Evolutionary conservation across 2,888 invertebrate species (phyloP).

Genomic region (Meloe dianella): DNA sequence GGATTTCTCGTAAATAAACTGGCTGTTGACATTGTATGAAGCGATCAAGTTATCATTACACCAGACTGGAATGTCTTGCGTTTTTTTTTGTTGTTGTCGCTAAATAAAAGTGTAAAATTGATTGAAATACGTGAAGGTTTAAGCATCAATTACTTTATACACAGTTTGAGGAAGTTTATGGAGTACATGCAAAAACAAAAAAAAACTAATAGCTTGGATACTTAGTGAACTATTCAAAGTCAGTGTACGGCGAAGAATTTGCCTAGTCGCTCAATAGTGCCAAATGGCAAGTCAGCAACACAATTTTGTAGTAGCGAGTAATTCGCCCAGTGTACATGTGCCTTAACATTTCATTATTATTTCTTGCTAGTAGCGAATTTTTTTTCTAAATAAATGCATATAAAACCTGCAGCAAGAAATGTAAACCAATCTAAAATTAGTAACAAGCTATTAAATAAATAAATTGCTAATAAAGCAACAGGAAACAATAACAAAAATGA

Average conservation of each 20-base stretch:
- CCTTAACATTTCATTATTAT: no score
- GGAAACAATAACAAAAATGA: neutral
- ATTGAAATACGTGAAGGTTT: neutral
- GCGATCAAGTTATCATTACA: neutral
- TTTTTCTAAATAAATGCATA: no score
- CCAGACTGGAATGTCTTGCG: neutral
- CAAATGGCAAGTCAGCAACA: no score
- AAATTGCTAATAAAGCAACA: neutral
- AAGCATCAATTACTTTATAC: neutral
- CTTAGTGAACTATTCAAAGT: no score
- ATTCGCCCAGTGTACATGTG: no score
- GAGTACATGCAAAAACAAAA: neutral
- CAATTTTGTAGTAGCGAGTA: no score
- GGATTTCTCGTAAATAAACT: no score
- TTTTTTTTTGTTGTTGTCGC: neutral
- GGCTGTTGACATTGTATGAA: neutral
- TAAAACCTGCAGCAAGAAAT: neutral
- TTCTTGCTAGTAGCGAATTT: no score
- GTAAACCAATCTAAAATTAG: neutral
- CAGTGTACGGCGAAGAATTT: no score
- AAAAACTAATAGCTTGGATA: no score
- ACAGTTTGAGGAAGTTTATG: neutral
- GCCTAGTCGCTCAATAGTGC: no score
- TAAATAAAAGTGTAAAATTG: conserved; percentile 4
- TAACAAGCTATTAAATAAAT: neutral